A percentile compares a stretch with the other conserved stretches of the same genome.
Conservation (phyloP, 2,888 invertebrate species). For the Drosophila rellima region DNA sequence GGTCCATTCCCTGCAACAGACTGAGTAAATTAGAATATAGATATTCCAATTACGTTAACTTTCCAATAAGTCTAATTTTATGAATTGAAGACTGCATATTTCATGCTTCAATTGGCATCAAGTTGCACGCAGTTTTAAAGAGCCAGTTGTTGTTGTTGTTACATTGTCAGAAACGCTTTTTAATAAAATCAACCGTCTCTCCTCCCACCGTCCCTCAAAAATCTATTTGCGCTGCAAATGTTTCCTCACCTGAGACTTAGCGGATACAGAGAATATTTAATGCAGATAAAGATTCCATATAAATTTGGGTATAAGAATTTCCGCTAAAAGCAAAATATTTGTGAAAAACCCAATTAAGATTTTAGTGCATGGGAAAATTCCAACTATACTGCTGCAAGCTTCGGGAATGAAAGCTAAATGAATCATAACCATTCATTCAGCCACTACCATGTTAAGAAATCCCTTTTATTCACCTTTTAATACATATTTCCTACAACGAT, state of each 20-base stretch:
- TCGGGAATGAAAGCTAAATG: too few species aligned
- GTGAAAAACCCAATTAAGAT: too few species aligned
- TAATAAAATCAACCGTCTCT: conserved; percentile 62
- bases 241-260: conserved; percentile 41
- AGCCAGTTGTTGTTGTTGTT: conserved; percentile 21
- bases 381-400: too few species aligned
- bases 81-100: conserved; percentile 52
- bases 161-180: conserved; percentile 52
- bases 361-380: too few species aligned
- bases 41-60: conserved; percentile 38
- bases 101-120: conserved; percentile 62
- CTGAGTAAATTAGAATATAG: conserved; percentile 1
- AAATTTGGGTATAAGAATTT: too few species aligned
- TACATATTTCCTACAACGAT: too few species aligned
- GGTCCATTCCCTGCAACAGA: background rate
- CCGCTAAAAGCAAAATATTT: too few species aligned
- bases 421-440: too few species aligned
- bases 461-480: too few species aligned
- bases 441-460: too few species aligned
- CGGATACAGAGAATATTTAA: conserved; percentile 17
- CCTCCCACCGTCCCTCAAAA: conserved; percentile 23
- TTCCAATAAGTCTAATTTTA: conserved; percentile 25
- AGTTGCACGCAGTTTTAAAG: background rate
- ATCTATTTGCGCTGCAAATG: conserved; percentile 64
- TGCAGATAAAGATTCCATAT: conserved; percentile 25